A percentile compares a stretch with the other conserved stretches of the same genome.
Conservation (phyloP, 2,888 invertebrate genomes). For the Exephanes ischioxanthus region DNA sequence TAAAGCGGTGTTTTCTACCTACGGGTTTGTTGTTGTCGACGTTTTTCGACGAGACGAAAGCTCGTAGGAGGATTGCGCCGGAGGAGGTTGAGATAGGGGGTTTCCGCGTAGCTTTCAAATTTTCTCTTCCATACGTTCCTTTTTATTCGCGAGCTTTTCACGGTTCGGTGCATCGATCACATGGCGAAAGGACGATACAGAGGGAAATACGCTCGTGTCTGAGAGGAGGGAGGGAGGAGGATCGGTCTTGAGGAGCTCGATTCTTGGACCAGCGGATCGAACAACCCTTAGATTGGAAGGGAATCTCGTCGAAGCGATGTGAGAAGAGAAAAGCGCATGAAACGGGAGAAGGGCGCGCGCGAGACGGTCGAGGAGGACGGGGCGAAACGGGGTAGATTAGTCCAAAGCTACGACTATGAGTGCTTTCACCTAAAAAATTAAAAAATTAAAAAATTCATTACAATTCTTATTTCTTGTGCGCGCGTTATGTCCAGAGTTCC, state of each 20-base stretch:
- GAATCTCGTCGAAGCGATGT: slow-evolving; percentile 33
- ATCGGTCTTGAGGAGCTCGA: slow-evolving; percentile 59
- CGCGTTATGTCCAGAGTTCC: no score
- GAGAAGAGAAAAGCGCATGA: slow-evolving; percentile 31
- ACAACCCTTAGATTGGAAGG: slow-evolving; percentile 8
- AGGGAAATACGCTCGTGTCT: slow-evolving; percentile 30
- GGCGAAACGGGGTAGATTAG: not conserved
- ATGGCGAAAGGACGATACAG: slow-evolving; percentile 10
- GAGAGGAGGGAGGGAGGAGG: slow-evolving; percentile 50
- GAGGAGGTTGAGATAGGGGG: slow-evolving; percentile 20
- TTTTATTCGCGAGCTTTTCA: slow-evolving; percentile 36
- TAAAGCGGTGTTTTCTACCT: slow-evolving; percentile 71
- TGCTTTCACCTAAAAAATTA: not conserved
- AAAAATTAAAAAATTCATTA: no score
- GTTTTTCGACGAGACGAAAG: slow-evolving; percentile 23
- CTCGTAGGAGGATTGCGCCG: not conserved
- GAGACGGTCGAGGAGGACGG: not conserved
- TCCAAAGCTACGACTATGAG: not conserved
- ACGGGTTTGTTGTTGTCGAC: slow-evolving; percentile 2
- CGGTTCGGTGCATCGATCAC: slow-evolving; percentile 48
- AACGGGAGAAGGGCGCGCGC: slow-evolving; percentile 43
- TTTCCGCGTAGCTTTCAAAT: slow-evolving; percentile 39
- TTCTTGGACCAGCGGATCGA: slow-evolving; percentile 41
- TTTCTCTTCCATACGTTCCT: not conserved
- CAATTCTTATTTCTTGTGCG: no score